Base-by-base conservation (phyloP, 1,140 invertebrate genomes). In the Charaxes varanes region DNA sequence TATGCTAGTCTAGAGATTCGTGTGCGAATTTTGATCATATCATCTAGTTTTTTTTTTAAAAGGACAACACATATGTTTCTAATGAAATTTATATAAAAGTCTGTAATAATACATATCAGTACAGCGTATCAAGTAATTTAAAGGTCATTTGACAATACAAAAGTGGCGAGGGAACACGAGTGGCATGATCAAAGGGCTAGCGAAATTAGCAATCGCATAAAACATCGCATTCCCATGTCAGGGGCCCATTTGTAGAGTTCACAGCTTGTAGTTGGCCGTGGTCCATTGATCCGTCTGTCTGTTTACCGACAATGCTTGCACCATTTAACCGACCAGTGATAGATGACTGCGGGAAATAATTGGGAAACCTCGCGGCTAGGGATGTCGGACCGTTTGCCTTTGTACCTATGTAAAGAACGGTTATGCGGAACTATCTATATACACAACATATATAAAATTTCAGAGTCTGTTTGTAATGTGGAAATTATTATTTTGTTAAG, bases 241-340 rank as follows among this genome's bases (percentile, higher is more conserved):
- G 16, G 10, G 28, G 35, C 16, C 60, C 50, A 73, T 73, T 73
- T 73, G 69, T 70, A 66, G 51, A 59, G 54, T 73, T 72, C 69
- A 67, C 66, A 61, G 66, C 62, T 62, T 36, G 53, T 69, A 72
- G 69, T 72, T 70, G 66, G 53, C 38, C 30, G 28, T 11, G 26
- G 30, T 24, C 64, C 56, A 74, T 74, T 74, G 67, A 74, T 62
- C 59, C 65, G 70, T 74, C 70, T 27, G 57, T 69, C 62, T 38
- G 26, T 16, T 36, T 6, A 15, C 49, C 53, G 59, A 71, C 70
- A 74, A 74, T 73, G 51, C n/a, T 17, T 31, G 11, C 46, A 44
- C 45, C 50, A 60, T 61, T 55, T 55, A 55, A 46, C 45, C 31
- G 27, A 22, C 31, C 32, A 41, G 57, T 66, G 64, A 70, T 62